Evolutionary conservation across 2,888 invertebrate genomes (phyloP).

Genomic region (Cancer borealis): DNA sequence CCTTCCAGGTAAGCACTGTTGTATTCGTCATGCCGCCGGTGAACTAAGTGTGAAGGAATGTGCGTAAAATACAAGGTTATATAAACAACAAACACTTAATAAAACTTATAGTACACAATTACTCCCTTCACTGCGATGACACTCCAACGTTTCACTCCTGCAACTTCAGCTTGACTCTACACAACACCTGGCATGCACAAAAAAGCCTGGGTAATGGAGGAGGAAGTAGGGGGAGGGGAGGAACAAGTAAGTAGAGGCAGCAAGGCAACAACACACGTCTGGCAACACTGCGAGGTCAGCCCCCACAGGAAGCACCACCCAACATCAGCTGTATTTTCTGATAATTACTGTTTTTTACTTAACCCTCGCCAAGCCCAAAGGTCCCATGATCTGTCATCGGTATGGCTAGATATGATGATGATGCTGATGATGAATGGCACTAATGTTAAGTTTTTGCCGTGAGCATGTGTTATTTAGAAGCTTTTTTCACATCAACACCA

Average conservation of each 20-base stretch:
- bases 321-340: slow-evolving; percentile 2
- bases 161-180: neutral
- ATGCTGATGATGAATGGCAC: neutral
- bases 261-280: neutral
- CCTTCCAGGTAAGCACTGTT: neutral
- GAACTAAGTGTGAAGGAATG: neutral
- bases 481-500: neutral
- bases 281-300: slow-evolving; percentile 26
- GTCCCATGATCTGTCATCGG: neutral
- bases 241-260: neutral
- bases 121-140: neutral
- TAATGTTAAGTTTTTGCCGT: neutral
- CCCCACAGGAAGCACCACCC: slow-evolving; percentile 38
- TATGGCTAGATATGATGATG: neutral
- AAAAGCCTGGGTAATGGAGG: neutral
- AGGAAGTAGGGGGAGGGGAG: too few relatives aligned
- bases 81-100: neutral
- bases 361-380: neutral
- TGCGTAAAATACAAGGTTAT: neutral
- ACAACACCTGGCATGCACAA: neutral
- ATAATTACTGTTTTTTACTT: neutral
- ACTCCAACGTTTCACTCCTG: neutral
- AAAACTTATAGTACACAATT: neutral
- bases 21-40: neutral
- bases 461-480: neutral